These are phyloP conservation scores for Lota lota DNA, from an alignment of 2,113 vertebrate species.

Conservation along the genomic window DNA sequence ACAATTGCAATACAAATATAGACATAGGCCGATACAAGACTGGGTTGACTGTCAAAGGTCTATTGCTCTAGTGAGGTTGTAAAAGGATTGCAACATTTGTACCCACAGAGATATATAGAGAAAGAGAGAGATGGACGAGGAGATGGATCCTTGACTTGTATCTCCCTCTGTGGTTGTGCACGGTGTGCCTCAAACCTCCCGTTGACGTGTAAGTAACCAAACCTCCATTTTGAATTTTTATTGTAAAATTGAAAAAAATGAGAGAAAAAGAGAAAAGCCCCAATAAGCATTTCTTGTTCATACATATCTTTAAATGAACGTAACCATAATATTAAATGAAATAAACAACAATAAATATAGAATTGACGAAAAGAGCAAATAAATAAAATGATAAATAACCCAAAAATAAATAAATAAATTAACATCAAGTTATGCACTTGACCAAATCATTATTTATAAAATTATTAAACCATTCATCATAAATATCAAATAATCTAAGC, in stretches of 20 bases:
- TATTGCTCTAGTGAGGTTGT: background rate
- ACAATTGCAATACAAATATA: no score
- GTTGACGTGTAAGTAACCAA: constrained; percentile 38
- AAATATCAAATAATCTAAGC: constrained; percentile 75
- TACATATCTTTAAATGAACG: constrained; percentile 76
- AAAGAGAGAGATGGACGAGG: background rate
- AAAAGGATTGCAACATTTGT: constrained; percentile 11
- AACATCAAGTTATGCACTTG: constrained; percentile 61
- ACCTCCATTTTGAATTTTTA: constrained; percentile 77
- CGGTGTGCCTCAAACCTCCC: background rate
- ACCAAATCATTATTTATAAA: constrained; percentile 67
- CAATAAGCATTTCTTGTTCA: constrained; percentile 76
- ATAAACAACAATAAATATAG: constrained; percentile 46
- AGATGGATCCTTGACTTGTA: background rate
- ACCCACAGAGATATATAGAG: background rate
- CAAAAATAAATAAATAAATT: constrained; percentile 30
- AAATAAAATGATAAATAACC: constrained; percentile 61
- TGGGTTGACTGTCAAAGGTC: no score
- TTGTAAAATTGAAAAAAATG: constrained; percentile 85
- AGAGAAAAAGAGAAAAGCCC: constrained; percentile 80
- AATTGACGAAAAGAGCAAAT: constrained; percentile 39
- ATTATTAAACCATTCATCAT: constrained; percentile 71
- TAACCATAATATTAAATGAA: constrained; percentile 58
- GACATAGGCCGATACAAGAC: no score
- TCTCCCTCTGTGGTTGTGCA: constrained; percentile 23